Evolutionary conservation across 2,888 invertebrate genomes (phyloP), one percentile per base, ranked within the genome.

Genomic region (Lasioglossum pauxillum): DNA sequence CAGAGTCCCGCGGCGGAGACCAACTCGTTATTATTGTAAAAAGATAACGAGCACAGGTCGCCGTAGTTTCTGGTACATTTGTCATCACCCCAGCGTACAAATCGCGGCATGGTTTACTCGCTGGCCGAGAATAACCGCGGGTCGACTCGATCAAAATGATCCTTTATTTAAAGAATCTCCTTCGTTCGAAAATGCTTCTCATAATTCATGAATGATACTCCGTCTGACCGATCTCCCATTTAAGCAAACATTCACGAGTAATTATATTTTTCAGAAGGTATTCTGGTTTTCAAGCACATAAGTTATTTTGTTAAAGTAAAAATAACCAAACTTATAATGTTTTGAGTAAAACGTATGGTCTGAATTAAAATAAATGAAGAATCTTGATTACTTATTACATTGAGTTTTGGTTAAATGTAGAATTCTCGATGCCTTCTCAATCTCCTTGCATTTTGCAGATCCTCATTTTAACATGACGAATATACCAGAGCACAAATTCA

Each of bases 31-130:
- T 84, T 85, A 77, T 75, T 73, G 76, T 49, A 38, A 53, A 78
- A 83, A 83, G 78, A n/a, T 41, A 35, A n/a, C 73, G 69, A 7
- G 44, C 19, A 75, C 75, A 64, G 53, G 84, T 77, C 41, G 69
- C 77, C 38, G 80, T 82, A 78, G 82, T 85, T 87, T 87, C 87
- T 85, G 86, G 80, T 85, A 83, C 82, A 69, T 73, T 87, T 82
- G 82, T 82, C 82, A 75, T 78, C 87, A 85, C 82, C 87, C 86
- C 80, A 77, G 75, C 82, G 79, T 79, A 78, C 67, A 60, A 53
- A 75, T 82, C 77, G 57, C 46, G 49, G 73, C 78, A 76, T 67
- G 73, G 78, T 82, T 86, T 80, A 80, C 74, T 35, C 35, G 44
- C 44, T n/a, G n/a, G 78, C 71, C 82, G 49, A 77, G 83, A 87